These are phyloP conservation scores for Stegodyphus dumicola DNA, from an alignment of 1,140 invertebrate genomes.

Conservation along the genomic window DNA sequence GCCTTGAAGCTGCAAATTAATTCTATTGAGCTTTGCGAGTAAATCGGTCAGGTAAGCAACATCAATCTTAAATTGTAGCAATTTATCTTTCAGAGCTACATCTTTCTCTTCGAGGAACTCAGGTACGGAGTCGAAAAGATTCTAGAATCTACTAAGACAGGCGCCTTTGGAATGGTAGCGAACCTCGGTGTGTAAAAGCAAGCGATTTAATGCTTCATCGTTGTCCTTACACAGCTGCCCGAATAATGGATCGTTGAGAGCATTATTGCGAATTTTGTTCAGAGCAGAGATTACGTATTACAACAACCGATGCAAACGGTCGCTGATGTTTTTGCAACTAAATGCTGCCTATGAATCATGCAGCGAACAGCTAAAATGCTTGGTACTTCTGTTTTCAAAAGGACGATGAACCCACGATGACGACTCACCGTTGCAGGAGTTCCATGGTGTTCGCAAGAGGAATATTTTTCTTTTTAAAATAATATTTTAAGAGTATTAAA, in stretches of 20 bases:
- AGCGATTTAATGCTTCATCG: background rate
- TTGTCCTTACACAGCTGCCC: slow-evolving; percentile 9
- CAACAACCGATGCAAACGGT: background rate
- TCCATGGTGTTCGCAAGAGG: slow-evolving; percentile 66
- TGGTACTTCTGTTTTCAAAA: slow-evolving; percentile 65
- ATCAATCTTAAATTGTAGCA: slow-evolving; percentile 45
- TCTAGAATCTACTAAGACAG: slow-evolving; percentile 59
- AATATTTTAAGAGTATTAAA: slow-evolving; percentile 62
- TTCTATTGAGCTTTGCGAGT: slow-evolving; percentile 45
- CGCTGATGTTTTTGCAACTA: slow-evolving; percentile 58
- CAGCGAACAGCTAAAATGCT: slow-evolving; percentile 5
- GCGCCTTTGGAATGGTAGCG: slow-evolving; percentile 50
- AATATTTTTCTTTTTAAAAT: slow-evolving; percentile 65
- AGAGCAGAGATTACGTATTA: background rate
- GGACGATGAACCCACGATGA: slow-evolving; percentile 64
- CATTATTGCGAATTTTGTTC: slow-evolving; percentile 53
- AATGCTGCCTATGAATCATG: slow-evolving; percentile 55
- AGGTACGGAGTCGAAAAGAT: slow-evolving; percentile 39
- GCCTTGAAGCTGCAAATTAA: slow-evolving; percentile 61
- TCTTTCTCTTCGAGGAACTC: slow-evolving; percentile 19
- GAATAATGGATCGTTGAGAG: slow-evolving; percentile 62
- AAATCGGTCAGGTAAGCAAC: slow-evolving; percentile 57
- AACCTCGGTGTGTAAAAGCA: slow-evolving; percentile 30
- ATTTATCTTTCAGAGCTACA: background rate
- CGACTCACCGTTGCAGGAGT: slow-evolving; percentile 57